Base-by-base conservation (phyloP, 35 echinoderm and acorn worm genomes). In the Ptychodera flava region DNA sequence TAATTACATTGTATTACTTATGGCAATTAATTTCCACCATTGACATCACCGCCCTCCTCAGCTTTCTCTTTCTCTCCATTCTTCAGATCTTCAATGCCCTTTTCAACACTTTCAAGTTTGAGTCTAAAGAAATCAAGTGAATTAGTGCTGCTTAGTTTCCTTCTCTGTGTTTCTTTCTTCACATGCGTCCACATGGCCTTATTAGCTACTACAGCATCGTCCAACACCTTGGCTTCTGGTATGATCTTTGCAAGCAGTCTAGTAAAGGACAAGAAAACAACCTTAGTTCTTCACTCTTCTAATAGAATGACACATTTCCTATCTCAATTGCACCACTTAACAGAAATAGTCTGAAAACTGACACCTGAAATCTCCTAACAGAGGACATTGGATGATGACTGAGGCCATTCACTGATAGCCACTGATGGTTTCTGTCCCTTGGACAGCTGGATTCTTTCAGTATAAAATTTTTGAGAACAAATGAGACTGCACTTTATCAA, bases 91-190 rank as follows among this genome's bases (percentile, higher is more conserved):
- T 64, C 45, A 22, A 64, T 64, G 6, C 45, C 45, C 45, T 64
- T 64, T 64, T 64, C 45, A 6, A 64, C 45, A 64, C 6, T 64
- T 64, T 64, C 45, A 12, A 99, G 94, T 35, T 87, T 85, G 77
- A 99, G 87, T 28, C 92, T 75, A 83, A 99, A 99, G 86, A 99
- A 99, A 79, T 99, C 96, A 15, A 99, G 78, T 0, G 96, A 99
- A 80, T 99, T 99, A 76, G 96, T 92, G 88, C 96, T 99, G 87
- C 96, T 99, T 1, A 99, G 88, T 36, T 89, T 86, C 36, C 96
- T 87, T 38, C 87, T 78, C 36, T 88, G 86, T 38, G 86, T 99
- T 78, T 99, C 96, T 1, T 85, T 52, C 30, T 86, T 33, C 31
- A 99, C 82, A 29, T 86, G 89, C 0, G 79, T 87, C 96, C 96